Base-by-base conservation (phyloP, 2,888 invertebrate genomes). In the Dromius quadrimaculatus region DNA sequence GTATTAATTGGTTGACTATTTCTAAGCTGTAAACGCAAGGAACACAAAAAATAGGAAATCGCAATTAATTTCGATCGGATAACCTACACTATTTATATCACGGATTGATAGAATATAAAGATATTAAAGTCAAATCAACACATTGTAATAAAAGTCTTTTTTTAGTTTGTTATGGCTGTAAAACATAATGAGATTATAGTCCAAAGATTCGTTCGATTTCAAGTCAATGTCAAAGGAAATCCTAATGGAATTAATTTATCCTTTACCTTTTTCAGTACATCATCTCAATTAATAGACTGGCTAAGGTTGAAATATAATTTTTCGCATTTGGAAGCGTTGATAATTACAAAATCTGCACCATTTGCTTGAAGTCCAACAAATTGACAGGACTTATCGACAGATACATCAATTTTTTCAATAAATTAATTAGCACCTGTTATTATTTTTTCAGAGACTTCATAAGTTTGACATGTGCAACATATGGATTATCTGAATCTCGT, bases 1-100 rank as follows among this genome's bases (percentile, higher is more conserved):
- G 36, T 59, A 36, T 59, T 59, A 59, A 59, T 59, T 59, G 59
- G 59, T 15, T 36, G 50, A 54, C 23, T 23, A 54, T 54, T 41
- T 6, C 50, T 47, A 6, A 47, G 23, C 23, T 45, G 50, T 23
- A 28, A 4, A 41, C 41, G 28, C 15, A 54, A 54, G 50, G 50
- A 28, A 54, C 28, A 15, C 50, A 32, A 54, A 32, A 54, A 47
- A 47, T 22, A 41, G 41, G 41, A 41, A 41, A 41, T 41, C 11
- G 15, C 15, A 15, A 41, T 41, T 41, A 41, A 41, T 41, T 41
- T 15, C 15, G 41, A 13, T 2, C 3, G 5, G 11, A 36, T 6
- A 41, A 4, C 15, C 15, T 15, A 41, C 15, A 8, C 5, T 1
- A 6, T 41, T 41, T 8, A 6, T 41, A 15, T 15, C 8, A 4